Percentiles rank a stretch among this genome's conserved stretches.
phyloP scores from a whole-genome alignment of 2,888 invertebrate genomes.

The Druceiella hillmani region DNA sequence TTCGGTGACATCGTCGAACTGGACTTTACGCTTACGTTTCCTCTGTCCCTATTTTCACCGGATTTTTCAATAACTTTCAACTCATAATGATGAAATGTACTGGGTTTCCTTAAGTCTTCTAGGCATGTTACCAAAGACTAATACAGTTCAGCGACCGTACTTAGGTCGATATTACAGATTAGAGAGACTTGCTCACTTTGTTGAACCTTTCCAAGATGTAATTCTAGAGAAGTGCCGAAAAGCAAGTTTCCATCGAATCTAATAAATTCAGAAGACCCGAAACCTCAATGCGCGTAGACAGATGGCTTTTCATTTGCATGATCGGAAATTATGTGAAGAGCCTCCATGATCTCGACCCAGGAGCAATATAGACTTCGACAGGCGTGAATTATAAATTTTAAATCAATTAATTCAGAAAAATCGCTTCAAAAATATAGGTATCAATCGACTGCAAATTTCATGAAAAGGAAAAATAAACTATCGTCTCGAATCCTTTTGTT shows the following conservation, averaged over 20 bases:
- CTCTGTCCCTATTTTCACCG: constrained; percentile 9
- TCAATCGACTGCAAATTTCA: too few relatives aligned
- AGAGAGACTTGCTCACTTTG: constrained; percentile 17
- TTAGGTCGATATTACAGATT: constrained; percentile 16
- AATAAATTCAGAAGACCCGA: constrained; percentile 17
- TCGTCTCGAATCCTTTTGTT: too few relatives aligned
- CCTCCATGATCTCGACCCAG: constrained; percentile 12
- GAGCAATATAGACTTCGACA: constrained; percentile 14
- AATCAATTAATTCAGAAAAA: too few relatives aligned
- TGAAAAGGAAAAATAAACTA: too few relatives aligned
- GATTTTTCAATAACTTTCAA: constrained; percentile 7
- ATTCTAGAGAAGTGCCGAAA: constrained; percentile 18
- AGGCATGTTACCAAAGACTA: constrained; percentile 10
- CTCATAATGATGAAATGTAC: constrained; percentile 10
- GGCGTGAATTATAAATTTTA: too few relatives aligned
- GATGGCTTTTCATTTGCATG: constrained; percentile 17
- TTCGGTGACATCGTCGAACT: constrained; percentile 11
- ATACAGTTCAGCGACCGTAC: constrained; percentile 16
- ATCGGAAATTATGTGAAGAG: constrained; percentile 12
- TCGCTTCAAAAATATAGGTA: too few relatives aligned
- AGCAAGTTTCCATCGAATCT: constrained; percentile 15
- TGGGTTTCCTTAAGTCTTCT: constrained; percentile 8
- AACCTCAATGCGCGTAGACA: constrained; percentile 17
- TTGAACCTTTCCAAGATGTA: constrained; percentile 18
- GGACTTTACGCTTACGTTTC: constrained; percentile 2